Evolutionary conservation across 1,140 invertebrate species (phyloP), one percentile per base, ranked within the genome.

Genomic region (Microplitis mediator): DNA sequence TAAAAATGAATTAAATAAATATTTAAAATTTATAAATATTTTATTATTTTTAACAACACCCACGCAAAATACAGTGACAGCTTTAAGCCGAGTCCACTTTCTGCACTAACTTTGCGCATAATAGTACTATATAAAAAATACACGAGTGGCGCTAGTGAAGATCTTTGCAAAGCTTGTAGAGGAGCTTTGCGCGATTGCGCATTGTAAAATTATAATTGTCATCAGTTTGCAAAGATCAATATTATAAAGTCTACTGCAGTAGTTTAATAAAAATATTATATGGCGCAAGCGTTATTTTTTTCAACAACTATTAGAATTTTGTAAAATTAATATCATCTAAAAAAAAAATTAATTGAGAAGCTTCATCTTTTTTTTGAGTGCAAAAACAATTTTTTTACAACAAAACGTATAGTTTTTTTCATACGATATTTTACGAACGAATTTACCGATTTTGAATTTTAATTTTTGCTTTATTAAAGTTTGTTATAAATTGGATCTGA

Each of bases 41-140:
- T 34, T 63, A 2, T n/a, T 4, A 54, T 14, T 4, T 71, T 52
- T 71, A 45, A 45, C 36, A 39, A 39, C 69, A 71, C 69, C 69
- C 35, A 62, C 69, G 39, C 51, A 35, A 45, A 58, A 45, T 45
- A 23, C 52, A 56, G 63, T 60, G 61, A 64, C 62, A 39, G 61
- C 32, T 61, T 45, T 36, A 52, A 69, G 61, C 56, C 69, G 36
- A 71, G 64, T 68, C 52, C 73, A 68, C 73, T 75, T 66, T 72
- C 69, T 75, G 73, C 73, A 75, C 73, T 74, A 63, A 36, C 45
- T 39, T 52, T 72, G 73, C 69, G 65, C 67, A 74, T 70, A 45
- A 34, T 45, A 67, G 51, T 65, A 69, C 13, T 60, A 4, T 72
- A 35, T 51, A 14, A 32, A 67, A 31, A 52, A 35, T 16, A 39